A percentile compares a stretch with the other conserved stretches of the same genome.
Evolutionary conservation across 2,888 invertebrate species (phyloP).

Genomic region (Belgica antarctica): DNA sequence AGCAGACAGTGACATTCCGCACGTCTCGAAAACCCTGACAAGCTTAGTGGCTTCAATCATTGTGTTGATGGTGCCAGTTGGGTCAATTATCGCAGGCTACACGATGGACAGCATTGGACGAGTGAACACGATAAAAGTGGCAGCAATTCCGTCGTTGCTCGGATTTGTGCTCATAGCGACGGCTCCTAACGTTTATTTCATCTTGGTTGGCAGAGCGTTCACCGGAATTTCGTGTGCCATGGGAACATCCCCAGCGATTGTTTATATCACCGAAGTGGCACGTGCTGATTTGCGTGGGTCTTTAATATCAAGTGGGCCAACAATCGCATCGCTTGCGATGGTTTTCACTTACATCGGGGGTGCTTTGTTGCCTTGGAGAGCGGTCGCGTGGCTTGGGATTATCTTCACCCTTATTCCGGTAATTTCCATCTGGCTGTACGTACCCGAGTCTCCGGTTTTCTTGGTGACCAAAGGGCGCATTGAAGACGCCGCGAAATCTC

Average conservation of each 20-base stretch:
- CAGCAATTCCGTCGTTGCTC: constrained; percentile 58
- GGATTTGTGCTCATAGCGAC: constrained; percentile 61
- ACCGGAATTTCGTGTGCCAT: constrained; percentile 59
- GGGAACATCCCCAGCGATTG: constrained; percentile 62
- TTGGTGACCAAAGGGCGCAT: constrained; percentile 58
- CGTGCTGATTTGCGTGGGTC: constrained; percentile 62
- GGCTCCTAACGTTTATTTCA: constrained; percentile 57
- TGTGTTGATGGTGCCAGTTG: constrained; percentile 59
- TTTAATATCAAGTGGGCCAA: constrained; percentile 60
- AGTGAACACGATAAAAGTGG: constrained; percentile 59
- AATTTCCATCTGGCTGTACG: constrained; percentile 55
- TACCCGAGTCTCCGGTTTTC: constrained; percentile 63
- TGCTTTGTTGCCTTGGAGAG: constrained; percentile 58
- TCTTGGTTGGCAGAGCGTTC: constrained; percentile 58
- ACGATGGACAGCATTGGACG: constrained; percentile 60
- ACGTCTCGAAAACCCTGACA: constrained; percentile 45
- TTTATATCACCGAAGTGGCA: constrained; percentile 63
- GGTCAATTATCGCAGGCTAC: constrained; percentile 58
- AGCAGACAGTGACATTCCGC: constrained; percentile 50
- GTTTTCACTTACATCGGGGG: constrained; percentile 60
- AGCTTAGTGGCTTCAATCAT: constrained; percentile 59
- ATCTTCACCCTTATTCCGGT: constrained; percentile 58
- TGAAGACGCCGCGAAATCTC: constrained; percentile 58
- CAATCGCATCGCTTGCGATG: constrained; percentile 62
- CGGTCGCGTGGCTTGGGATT: constrained; percentile 59